Conservation (phyloP, 2,113 vertebrate genomes). For the Myrmophylax atrothorax region DNA sequence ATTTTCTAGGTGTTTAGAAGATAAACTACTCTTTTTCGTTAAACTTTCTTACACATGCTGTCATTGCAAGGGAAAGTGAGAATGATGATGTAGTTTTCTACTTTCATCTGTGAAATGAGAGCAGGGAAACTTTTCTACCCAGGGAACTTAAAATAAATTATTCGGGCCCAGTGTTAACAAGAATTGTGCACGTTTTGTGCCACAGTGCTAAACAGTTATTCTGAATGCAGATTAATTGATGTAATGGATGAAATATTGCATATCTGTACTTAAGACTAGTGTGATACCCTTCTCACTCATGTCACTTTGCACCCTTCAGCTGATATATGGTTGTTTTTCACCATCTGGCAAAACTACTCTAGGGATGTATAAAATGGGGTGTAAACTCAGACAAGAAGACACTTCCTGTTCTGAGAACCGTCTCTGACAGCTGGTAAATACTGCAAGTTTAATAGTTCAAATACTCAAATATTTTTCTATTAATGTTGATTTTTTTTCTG, state of each 20-base stretch:
- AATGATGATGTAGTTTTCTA: background rate
- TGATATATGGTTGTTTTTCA: background rate
- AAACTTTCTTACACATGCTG: background rate
- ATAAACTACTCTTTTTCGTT: background rate
- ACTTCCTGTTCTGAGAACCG: background rate
- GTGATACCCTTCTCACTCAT: background rate
- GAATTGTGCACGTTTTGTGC: background rate
- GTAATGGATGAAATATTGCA: background rate
- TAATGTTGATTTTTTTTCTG: background rate
- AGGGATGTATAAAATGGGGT: background rate
- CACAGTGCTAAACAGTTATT: background rate
- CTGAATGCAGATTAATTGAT: background rate
- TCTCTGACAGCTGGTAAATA: background rate
- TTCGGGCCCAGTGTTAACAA: background rate
- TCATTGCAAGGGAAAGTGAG: background rate
- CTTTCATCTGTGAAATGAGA: background rate
- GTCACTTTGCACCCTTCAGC: background rate
- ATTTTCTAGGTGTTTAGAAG: background rate
- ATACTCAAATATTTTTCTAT: background rate
- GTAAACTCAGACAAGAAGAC: background rate
- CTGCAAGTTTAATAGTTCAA: background rate
- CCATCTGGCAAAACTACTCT: background rate
- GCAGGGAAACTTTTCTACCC: background rate
- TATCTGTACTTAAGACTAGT: background rate
- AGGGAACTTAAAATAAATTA: background rate